Percentiles rank a stretch among this genome's conserved stretches.
phyloP scores from a whole-genome alignment of 1,140 invertebrate species.

The Drosophila bocki region DNA sequence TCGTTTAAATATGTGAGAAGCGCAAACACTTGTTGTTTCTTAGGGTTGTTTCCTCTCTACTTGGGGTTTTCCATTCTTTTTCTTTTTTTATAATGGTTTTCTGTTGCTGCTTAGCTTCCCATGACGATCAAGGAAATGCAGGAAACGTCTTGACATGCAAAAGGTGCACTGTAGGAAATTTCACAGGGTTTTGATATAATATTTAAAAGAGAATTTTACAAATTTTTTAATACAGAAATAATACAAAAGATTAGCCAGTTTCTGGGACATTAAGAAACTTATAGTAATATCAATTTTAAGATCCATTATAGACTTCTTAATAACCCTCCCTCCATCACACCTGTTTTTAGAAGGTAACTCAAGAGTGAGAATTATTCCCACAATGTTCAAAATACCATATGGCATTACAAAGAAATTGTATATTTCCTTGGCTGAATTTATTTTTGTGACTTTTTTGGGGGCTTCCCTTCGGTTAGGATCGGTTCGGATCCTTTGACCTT shows the following conservation, averaged over 20 bases:
- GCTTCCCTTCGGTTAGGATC: constrained; percentile 15
- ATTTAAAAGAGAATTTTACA: neutral
- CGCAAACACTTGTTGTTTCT: constrained; percentile 37
- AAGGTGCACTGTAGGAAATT: constrained; percentile 26
- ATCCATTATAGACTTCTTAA: neutral
- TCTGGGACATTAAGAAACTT: no score
- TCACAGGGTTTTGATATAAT: neutral
- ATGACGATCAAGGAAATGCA: constrained; percentile 66
- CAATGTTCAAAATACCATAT: constrained; percentile 14
- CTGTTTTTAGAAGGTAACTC: constrained; percentile 5
- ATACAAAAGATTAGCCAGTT: no score
- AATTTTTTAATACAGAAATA: no score
- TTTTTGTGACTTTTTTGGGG: constrained; percentile 18
- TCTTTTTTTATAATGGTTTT: constrained; percentile 24
- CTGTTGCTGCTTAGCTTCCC: constrained; percentile 68
- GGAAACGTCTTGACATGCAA: constrained; percentile 56
- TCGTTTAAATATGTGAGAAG: constrained; percentile 49
- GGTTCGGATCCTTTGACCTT: constrained; percentile 35
- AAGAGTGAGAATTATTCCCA: constrained; percentile 23
- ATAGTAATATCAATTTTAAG: neutral
- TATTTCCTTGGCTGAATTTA: neutral
- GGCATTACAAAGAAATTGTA: neutral
- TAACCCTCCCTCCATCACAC: constrained; percentile 1
- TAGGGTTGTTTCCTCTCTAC: constrained; percentile 30
- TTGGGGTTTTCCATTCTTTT: constrained; percentile 8